A percentile compares a stretch with the other conserved stretches of the same genome.
Evolutionary conservation across 2,797 vertebrate genomes (phyloP).

Genomic region (Neomorphus geoffroyi): DNA sequence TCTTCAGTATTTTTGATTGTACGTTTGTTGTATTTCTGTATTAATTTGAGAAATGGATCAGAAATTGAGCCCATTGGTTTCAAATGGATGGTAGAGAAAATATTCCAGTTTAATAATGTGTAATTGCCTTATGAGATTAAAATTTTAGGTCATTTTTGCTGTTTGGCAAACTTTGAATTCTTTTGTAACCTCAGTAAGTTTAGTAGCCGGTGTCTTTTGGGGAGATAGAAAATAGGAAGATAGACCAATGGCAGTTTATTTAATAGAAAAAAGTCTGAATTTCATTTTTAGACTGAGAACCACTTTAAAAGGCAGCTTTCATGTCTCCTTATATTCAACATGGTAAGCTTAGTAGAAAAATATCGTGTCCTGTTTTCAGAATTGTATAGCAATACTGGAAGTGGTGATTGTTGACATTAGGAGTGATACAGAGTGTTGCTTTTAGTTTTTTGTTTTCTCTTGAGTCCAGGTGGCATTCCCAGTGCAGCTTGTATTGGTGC

Average conservation of each 20-base stretch:
- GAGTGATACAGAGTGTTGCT: neutral
- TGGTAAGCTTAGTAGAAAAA: neutral
- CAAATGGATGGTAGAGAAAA: neutral
- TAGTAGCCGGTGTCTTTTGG: neutral
- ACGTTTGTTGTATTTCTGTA: neutral
- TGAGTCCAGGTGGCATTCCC: slow-evolving; percentile 80
- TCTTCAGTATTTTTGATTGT: neutral
- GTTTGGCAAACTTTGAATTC: neutral
- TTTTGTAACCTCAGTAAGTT: neutral
- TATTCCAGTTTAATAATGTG: neutral
- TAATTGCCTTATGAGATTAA: neutral
- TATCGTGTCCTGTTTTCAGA: neutral
- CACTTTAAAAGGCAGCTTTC: neutral
- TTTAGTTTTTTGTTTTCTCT: neutral
- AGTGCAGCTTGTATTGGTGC: slow-evolving; percentile 75
- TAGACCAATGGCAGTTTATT: neutral
- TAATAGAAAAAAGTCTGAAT: neutral
- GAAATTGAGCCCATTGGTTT: neutral
- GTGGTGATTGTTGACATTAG: neutral
- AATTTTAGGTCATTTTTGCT: neutral
- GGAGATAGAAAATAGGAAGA: neutral
- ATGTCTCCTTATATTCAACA: neutral
- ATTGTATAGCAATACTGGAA: neutral
- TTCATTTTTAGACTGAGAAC: neutral
- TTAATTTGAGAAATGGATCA: neutral